Conservation (phyloP, 2,113 vertebrate species). For the Stictonetta naevosa region DNA sequence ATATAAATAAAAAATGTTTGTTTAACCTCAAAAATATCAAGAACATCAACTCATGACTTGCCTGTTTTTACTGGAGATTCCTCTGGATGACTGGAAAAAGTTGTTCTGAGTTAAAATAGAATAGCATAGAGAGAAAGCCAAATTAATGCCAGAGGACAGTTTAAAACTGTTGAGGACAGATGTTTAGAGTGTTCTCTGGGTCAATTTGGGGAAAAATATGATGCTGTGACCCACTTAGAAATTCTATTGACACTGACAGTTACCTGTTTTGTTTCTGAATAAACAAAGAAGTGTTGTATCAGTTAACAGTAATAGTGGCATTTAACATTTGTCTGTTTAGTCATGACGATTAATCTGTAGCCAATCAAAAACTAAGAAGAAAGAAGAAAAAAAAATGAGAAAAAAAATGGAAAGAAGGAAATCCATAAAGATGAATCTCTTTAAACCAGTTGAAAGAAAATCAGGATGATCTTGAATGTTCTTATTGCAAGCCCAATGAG, state of each 20-base stretch:
- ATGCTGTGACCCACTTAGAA: background rate
- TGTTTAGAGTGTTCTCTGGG: background rate
- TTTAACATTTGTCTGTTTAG: background rate
- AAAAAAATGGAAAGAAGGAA: background rate
- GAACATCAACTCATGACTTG: conserved; percentile 41
- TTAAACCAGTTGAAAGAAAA: background rate
- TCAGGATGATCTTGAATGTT: background rate
- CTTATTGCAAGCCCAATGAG: background rate
- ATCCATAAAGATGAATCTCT: background rate
- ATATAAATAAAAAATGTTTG: conserved; percentile 48
- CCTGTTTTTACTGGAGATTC: conserved; percentile 67
- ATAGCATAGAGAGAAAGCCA: conserved; percentile 18
- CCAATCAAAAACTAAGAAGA: background rate
- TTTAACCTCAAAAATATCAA: conserved; percentile 59
- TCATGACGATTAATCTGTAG: background rate
- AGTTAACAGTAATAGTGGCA: background rate
- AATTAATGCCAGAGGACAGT: conserved; percentile 27
- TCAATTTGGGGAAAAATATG: background rate
- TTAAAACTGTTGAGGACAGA: conserved; percentile 46
- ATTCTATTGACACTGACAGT: background rate
- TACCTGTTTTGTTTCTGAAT: background rate
- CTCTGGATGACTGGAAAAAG: conserved; percentile 59
- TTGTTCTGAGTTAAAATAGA: conserved; percentile 63
- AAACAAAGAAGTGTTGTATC: background rate
- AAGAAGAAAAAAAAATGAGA: background rate